phyloP scores from a whole-genome alignment of 2,888 invertebrate genomes.

The Boloria euphrosyne region DNA sequence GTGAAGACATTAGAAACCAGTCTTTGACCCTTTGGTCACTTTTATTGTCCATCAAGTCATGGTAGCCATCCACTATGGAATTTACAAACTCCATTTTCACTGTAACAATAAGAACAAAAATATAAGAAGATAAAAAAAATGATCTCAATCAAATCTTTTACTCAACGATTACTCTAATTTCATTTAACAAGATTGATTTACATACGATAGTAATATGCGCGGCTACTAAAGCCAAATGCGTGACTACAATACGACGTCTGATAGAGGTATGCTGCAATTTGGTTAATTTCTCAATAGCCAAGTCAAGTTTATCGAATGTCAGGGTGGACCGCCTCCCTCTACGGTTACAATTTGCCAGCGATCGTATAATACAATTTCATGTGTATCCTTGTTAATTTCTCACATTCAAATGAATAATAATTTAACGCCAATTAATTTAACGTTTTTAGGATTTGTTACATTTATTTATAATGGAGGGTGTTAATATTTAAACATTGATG shows the following conservation, averaged over 20 bases:
- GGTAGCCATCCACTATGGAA: constrained; percentile 84
- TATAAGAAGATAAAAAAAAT: not conserved
- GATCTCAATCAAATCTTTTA: no score
- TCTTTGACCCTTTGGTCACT: constrained; percentile 91
- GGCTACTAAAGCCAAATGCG: constrained; percentile 12
- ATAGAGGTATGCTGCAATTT: constrained; percentile 37
- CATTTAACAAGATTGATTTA: not conserved
- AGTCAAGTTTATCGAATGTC: constrained; percentile 63
- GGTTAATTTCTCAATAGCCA: constrained; percentile 46
- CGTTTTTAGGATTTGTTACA: constrained; percentile 3
- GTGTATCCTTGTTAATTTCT: constrained; percentile 27
- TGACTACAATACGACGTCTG: constrained; percentile 33
- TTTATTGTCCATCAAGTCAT: constrained; percentile 91
- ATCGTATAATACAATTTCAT: constrained; percentile 38
- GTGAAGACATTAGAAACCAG: constrained; percentile 92
- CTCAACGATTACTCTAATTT: not conserved
- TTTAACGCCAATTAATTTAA: constrained; percentile 14
- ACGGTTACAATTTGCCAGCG: constrained; percentile 36
- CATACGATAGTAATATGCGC: not conserved
- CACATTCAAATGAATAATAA: not conserved
- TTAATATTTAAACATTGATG: no score
- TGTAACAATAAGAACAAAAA: constrained; percentile 55
- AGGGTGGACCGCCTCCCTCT: constrained; percentile 57
- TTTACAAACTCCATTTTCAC: constrained; percentile 84
- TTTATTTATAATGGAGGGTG: no score